phyloP scores from a whole-genome alignment of 2,113 vertebrate species.

The Theropithecus gelada region DNA sequence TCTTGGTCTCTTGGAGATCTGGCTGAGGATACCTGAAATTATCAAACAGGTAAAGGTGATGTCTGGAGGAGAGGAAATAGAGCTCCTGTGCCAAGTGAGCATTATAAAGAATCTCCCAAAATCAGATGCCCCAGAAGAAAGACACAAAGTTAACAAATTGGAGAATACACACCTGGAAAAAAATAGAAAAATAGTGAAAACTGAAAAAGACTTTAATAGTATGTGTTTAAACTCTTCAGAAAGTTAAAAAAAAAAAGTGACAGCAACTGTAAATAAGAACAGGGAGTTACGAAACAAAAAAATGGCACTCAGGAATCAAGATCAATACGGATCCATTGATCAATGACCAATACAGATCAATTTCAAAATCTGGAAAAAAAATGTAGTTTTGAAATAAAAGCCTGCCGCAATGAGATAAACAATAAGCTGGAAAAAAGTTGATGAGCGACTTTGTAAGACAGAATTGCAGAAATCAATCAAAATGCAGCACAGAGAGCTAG shows the following conservation, averaged over 20 bases:
- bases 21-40: neutral
- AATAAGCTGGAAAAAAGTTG: neutral
- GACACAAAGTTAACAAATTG: neutral
- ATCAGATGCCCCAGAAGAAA: neutral
- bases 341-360: neutral
- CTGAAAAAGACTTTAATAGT: neutral
- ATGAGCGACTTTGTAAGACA: neutral
- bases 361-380: neutral
- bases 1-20: neutral
- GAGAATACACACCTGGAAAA: no score
- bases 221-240: neutral
- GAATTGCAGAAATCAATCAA: neutral
- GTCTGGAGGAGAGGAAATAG: neutral
- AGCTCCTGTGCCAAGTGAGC: accelerated
- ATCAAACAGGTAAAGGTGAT: neutral
- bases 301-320: neutral
- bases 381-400: neutral
- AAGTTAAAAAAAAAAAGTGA: neutral
- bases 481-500: neutral
- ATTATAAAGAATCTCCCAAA: neutral
- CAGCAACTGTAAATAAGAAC: neutral
- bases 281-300: neutral
- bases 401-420: neutral
- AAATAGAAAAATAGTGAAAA: neutral
- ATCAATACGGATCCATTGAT: neutral